Evolutionary conservation across 2,888 invertebrate species (phyloP).

Genomic region (Geophilus truncorum): DNA sequence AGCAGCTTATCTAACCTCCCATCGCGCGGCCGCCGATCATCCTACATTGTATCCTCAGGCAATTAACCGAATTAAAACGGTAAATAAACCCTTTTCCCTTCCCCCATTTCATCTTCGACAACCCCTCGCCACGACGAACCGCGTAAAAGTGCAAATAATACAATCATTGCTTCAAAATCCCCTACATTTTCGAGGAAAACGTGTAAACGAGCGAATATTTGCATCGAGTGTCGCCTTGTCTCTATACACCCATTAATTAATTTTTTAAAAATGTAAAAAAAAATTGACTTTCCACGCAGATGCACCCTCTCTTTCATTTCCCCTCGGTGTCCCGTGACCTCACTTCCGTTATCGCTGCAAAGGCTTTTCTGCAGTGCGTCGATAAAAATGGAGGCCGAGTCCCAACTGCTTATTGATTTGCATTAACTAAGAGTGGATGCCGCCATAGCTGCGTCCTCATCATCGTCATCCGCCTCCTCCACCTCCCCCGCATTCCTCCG

Average conservation of each 20-base stretch:
- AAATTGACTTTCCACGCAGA: neutral
- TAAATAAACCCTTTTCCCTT: neutral
- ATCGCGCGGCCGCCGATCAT: constrained; percentile 7
- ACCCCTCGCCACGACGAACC: no score
- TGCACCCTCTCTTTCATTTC: neutral
- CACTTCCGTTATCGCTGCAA: neutral
- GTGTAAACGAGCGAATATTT: neutral
- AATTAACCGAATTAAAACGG: constrained; percentile 23
- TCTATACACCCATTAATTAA: neutral
- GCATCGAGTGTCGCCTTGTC: neutral
- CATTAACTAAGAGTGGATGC: constrained; percentile 27
- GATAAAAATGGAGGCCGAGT: constrained; percentile 27
- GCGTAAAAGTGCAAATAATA: no score
- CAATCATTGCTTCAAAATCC: no score
- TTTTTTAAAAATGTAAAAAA: neutral
- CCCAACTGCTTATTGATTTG: constrained; percentile 27
- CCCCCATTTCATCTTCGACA: neutral
- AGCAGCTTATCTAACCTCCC: constrained; percentile 10
- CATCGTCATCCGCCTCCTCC: neutral
- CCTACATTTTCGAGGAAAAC: no score
- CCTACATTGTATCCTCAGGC: constrained; percentile 26
- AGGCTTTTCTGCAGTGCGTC: constrained; percentile 24
- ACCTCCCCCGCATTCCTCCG: constrained; percentile 16
- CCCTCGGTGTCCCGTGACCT: neutral
- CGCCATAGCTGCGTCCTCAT: constrained; percentile 20